Percentiles rank a stretch among this genome's conserved stretches.
Evolutionary conservation across 2,888 invertebrate genomes (phyloP).

Genomic region (Malthinus flaveolus): DNA sequence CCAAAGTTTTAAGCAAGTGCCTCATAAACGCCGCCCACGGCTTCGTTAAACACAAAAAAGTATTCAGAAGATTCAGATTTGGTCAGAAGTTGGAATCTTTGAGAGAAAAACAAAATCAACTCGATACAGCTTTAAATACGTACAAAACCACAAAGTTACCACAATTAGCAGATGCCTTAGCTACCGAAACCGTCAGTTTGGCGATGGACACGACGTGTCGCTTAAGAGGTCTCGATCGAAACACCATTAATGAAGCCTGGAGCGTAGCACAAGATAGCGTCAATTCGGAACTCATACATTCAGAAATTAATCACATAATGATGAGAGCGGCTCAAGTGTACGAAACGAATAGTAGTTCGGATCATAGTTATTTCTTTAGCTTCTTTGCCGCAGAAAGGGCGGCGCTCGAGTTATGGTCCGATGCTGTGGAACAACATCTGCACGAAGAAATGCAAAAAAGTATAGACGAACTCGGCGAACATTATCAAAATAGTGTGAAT

Average conservation of each 20-base stretch:
- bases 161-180: constrained; percentile 71
- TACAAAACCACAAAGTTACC: constrained; percentile 72
- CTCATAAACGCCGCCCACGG: constrained; percentile 53
- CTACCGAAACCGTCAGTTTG: constrained; percentile 69
- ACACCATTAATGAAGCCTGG: constrained; percentile 75
- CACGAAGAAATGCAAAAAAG: constrained; percentile 73
- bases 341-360: constrained; percentile 59
- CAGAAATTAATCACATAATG: constrained; percentile 76
- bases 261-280: constrained; percentile 75
- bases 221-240: constrained; percentile 61
- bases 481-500: constrained; percentile 68
- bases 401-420: constrained; percentile 74
- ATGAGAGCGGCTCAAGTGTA: constrained; percentile 70
- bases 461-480: constrained; percentile 67
- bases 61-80: constrained; percentile 10
- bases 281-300: constrained; percentile 74
- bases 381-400: constrained; percentile 70
- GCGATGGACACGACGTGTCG: constrained; percentile 57
- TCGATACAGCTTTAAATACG: constrained; percentile 41
- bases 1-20: constrained; percentile 74
- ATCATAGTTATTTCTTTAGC: constrained; percentile 62
- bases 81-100: constrained; percentile 30
- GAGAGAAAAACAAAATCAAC: constrained; percentile 29
- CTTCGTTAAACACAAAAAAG: constrained; percentile 21
- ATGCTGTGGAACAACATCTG: constrained; percentile 71